A percentile compares a stretch with the other conserved stretches of the same genome.
Conservation (phyloP, 2,888 invertebrate species). For the Drosophila colorata region DNA sequence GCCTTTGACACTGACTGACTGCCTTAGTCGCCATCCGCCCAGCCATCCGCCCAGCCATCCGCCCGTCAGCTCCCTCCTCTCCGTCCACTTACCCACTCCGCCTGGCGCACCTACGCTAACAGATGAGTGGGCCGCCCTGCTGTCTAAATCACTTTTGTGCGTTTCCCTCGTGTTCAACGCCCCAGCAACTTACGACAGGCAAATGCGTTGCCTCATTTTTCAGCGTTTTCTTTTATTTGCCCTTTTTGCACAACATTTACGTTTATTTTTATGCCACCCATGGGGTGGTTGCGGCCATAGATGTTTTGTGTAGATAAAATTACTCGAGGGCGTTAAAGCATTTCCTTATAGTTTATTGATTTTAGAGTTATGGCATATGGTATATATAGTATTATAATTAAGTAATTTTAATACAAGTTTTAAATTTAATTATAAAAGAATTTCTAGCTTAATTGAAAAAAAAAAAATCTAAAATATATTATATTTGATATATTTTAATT, state of each 20-base stretch:
- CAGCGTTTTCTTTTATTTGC: slow-evolving; percentile 19
- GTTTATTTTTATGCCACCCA: slow-evolving; percentile 2
- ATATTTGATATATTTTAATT: no score
- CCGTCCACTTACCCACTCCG: neutral
- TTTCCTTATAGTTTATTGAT: slow-evolving; percentile 6
- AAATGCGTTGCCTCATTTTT: slow-evolving; percentile 59
- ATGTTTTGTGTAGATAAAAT: slow-evolving; percentile 8
- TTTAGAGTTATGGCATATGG: neutral
- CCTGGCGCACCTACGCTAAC: slow-evolving; percentile 18
- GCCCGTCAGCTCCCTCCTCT: no score
- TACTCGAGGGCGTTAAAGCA: no score
- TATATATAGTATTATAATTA: no score
- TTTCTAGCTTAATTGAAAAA: no score
- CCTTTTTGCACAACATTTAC: slow-evolving; percentile 15
- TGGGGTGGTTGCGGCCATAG: slow-evolving; percentile 1
- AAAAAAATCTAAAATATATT: no score
- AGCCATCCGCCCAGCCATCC: no score
- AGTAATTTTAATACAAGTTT: no score
- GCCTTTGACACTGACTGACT: slow-evolving; percentile 41
- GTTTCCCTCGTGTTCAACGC: slow-evolving; percentile 60
- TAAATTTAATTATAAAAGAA: no score
- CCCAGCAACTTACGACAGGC: slow-evolving; percentile 32
- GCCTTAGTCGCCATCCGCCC: neutral
- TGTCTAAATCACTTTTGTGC: slow-evolving; percentile 77
- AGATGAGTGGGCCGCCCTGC: slow-evolving; percentile 57